A percentile compares a stretch with the other conserved stretches of the same genome.
Evolutionary conservation across 2,113 vertebrate genomes (phyloP).

Genomic region (Aplodontia rufa): DNA sequence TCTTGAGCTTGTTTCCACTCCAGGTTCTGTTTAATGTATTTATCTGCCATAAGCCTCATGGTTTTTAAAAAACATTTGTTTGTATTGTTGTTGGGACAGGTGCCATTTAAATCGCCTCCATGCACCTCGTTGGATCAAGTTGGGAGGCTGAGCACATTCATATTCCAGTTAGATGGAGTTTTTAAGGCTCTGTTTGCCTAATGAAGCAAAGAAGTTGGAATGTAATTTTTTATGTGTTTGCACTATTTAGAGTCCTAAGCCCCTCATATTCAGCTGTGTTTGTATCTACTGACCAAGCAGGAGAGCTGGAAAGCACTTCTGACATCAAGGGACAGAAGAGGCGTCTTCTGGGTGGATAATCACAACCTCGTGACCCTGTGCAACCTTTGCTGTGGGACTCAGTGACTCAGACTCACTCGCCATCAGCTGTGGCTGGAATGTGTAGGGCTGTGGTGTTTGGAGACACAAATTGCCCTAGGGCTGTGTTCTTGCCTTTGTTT

Average conservation of each 20-base stretch:
- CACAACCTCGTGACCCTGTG: not conserved
- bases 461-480: not conserved
- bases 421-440: not conserved
- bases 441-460: not conserved
- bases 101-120: slow-evolving; percentile 69
- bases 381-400: not conserved
- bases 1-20: not conserved
- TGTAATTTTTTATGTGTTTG: slow-evolving; percentile 62
- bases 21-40: not conserved
- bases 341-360: not conserved
- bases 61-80: not conserved
- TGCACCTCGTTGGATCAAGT: slow-evolving; percentile 62
- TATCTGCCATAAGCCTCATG: not conserved
- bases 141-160: slow-evolving; percentile 68
- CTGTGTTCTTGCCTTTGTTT: slow-evolving; percentile 49
- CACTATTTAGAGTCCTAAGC: slow-evolving; percentile 67
- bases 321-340: not conserved
- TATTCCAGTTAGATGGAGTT: slow-evolving; percentile 58
- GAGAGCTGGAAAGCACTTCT: not conserved
- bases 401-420: not conserved
- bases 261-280: not conserved
- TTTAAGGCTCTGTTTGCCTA: slow-evolving; percentile 39
- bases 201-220: slow-evolving; percentile 58
- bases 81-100: slow-evolving; percentile 50
- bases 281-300: slow-evolving; percentile 37